Conservation (phyloP, 2,113 vertebrate genomes). For the Mobula birostris region DNA sequence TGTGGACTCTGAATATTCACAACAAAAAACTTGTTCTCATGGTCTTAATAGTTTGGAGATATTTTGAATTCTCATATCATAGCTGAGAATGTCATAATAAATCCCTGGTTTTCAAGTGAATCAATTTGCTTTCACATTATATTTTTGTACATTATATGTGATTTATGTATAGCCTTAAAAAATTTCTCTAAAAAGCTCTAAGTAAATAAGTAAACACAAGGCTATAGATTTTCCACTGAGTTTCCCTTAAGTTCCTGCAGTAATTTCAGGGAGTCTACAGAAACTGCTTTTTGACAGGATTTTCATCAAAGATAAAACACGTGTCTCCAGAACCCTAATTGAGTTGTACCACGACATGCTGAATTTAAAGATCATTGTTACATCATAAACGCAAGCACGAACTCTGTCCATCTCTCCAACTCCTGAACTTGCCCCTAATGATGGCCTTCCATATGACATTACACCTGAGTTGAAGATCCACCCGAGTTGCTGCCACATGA, state of each 20-base stretch:
- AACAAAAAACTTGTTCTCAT: neutral
- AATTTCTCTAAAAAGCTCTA: neutral
- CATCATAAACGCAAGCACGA: neutral
- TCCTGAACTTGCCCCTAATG: neutral
- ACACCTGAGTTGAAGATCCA: neutral
- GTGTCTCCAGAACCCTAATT: neutral
- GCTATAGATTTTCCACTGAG: neutral
- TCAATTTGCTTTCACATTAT: neutral
- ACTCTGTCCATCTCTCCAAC: neutral
- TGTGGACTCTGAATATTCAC: neutral
- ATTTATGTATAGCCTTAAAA: neutral
- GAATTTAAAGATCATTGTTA: neutral
- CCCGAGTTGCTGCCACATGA: too few relatives aligned
- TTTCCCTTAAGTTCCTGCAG: neutral
- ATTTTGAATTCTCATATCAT: neutral
- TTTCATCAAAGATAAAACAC: neutral
- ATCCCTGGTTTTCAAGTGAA: neutral
- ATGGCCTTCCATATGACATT: neutral
- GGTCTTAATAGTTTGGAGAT: neutral
- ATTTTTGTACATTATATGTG: neutral
- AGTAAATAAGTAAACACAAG: neutral
- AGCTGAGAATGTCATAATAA: neutral
- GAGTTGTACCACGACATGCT: neutral
- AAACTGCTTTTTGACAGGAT: neutral
- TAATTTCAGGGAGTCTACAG: neutral